Evolutionary conservation across 2,113 vertebrate species (phyloP).

Genomic region (Rattus rattus): DNA sequence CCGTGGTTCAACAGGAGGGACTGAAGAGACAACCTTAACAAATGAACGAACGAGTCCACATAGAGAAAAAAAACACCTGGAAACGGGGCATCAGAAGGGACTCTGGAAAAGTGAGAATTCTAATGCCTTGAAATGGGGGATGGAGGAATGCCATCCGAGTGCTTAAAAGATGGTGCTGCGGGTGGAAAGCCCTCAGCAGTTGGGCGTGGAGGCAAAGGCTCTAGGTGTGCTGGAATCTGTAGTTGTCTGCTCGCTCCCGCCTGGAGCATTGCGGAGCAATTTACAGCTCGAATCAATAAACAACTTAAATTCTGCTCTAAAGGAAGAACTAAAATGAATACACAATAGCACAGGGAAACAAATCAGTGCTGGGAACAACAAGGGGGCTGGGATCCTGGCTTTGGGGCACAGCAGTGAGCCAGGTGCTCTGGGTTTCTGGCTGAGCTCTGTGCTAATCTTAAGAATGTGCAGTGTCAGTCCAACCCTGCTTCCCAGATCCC

Average conservation of each 20-base stretch:
- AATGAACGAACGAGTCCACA: neutral
- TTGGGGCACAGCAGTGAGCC: neutral
- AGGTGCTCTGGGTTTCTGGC: neutral
- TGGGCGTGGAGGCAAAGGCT: neutral
- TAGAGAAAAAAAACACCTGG: neutral
- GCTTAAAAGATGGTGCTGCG: neutral
- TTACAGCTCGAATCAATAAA: conserved; percentile 71
- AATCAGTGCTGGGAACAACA: conserved; percentile 17
- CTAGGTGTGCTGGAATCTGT: neutral
- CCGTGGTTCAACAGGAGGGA: neutral
- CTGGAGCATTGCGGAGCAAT: conserved; percentile 43
- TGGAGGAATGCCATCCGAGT: neutral
- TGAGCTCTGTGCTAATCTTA: neutral
- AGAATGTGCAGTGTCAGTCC: neutral
- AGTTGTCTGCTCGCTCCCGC: conserved; percentile 42
- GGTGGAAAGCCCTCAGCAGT: conserved; percentile 33
- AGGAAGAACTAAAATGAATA: conserved; percentile 67
- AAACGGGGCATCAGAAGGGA: conserved; percentile 29
- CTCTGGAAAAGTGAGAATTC: conserved; percentile 46
- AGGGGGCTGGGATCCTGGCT: neutral
- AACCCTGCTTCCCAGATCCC: neutral
- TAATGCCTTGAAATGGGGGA: conserved; percentile 8
- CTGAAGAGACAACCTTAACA: neutral
- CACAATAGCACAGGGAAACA: conserved; percentile 40
- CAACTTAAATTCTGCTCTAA: conserved; percentile 68